Conservation (phyloP, 2,113 vertebrate genomes). For the Semnornis frantzii region DNA sequence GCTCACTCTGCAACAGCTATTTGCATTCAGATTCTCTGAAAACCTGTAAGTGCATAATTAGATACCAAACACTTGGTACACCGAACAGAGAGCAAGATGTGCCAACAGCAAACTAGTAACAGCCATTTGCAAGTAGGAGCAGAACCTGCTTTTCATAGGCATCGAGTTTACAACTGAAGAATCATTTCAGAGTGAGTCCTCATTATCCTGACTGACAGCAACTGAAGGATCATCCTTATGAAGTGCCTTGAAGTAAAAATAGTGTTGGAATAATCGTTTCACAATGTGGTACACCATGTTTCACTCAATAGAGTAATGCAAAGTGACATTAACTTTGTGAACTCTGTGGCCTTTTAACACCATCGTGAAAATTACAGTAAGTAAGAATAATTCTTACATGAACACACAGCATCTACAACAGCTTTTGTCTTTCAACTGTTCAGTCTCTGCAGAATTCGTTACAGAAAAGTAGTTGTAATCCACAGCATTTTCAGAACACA, state of each 20-base stretch:
- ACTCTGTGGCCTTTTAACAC: neutral
- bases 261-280: neutral
- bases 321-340: fast-evolving
- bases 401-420: neutral
- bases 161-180: neutral
- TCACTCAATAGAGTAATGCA: neutral
- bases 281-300: neutral
- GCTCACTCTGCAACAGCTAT: neutral
- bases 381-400: neutral
- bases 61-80: neutral
- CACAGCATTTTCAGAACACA: neutral
- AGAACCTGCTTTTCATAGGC: neutral
- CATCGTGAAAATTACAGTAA: neutral
- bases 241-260: neutral
- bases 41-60: neutral
- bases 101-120: neutral
- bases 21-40: neutral
- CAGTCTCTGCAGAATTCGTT: neutral
- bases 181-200: neutral
- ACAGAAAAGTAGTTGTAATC: neutral
- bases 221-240: neutral
- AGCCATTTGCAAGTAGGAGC: neutral
- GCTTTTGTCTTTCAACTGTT: neutral
- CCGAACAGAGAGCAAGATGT: neutral
- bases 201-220: neutral